phyloP scores from a whole-genome alignment of 2,888 invertebrate genomes.

The Eristalis arbustorum region DNA sequence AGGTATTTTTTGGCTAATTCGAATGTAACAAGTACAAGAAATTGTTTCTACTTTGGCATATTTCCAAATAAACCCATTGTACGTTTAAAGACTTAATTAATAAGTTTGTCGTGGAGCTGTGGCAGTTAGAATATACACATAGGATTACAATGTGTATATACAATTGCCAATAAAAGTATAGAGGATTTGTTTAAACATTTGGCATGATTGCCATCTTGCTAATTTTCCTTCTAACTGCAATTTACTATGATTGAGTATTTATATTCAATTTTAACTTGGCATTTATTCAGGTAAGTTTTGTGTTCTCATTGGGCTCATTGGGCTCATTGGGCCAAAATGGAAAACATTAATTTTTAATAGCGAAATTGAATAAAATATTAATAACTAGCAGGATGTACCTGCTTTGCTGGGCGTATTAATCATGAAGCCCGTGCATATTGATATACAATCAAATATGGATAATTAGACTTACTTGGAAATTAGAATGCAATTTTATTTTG shows the following conservation, averaged over 20 bases:
- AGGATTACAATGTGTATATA: constrained; percentile 9
- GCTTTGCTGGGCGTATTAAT: too few species aligned
- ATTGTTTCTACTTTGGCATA: constrained; percentile 29
- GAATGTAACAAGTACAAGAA: not conserved
- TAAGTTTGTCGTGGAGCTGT: constrained; percentile 23
- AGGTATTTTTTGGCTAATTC: not conserved
- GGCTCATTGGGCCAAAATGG: not conserved
- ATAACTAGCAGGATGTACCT: too few species aligned
- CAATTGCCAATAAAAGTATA: not conserved
- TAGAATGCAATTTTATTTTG: too few species aligned
- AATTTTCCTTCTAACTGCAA: too few species aligned
- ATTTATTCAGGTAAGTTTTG: not conserved
- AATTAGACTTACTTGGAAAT: too few species aligned
- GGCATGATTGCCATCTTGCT: not conserved
- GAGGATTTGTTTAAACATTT: not conserved
- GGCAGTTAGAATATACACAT: constrained; percentile 19
- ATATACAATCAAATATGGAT: too few species aligned
- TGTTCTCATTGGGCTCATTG: not conserved
- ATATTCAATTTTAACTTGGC: constrained; percentile 20
- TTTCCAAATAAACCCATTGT: constrained; percentile 41
- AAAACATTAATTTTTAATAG: not conserved
- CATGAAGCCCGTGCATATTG: too few species aligned
- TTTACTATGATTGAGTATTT: too few species aligned
- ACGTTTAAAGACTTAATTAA: constrained; percentile 33
- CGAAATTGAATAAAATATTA: too few species aligned